phyloP scores from a whole-genome alignment of 1,140 invertebrate genomes.

The Lethrus apterus region DNA sequence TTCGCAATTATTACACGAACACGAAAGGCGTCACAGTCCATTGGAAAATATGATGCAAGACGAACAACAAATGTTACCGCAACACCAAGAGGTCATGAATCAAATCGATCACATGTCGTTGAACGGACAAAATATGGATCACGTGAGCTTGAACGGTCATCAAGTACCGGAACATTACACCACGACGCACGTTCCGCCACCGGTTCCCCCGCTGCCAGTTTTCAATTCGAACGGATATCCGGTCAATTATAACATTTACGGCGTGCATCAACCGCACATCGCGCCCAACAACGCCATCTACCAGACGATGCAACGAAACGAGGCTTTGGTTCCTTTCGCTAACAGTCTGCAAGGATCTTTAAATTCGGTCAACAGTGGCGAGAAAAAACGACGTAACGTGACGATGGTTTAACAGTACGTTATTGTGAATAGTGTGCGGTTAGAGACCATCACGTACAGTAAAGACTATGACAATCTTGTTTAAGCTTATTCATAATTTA shows the following conservation, averaged over 20 bases:
- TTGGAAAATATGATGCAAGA: slow-evolving; percentile 34
- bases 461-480: too few species aligned
- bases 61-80: slow-evolving; percentile 26
- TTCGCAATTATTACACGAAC: slow-evolving; percentile 51
- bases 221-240: slow-evolving; percentile 35
- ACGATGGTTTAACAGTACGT: slow-evolving; percentile 49
- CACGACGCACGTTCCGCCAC: slow-evolving; percentile 33
- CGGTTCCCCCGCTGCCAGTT: slow-evolving; percentile 32
- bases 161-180: slow-evolving; percentile 36
- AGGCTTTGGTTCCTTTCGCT: slow-evolving; percentile 43
- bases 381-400: slow-evolving; percentile 48
- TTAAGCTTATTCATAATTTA: too few species aligned
- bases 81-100: slow-evolving; percentile 30
- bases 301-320: slow-evolving; percentile 40
- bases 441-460: too few species aligned
- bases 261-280: slow-evolving; percentile 32
- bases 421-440: slow-evolving; percentile 27
- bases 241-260: slow-evolving; percentile 40
- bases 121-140: slow-evolving; percentile 33
- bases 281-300: slow-evolving; percentile 34
- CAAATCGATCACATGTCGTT: slow-evolving; percentile 37
- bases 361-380: slow-evolving; percentile 48
- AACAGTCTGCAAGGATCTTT: slow-evolving; percentile 48
- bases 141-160: slow-evolving; percentile 29
- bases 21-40: slow-evolving; percentile 49